Conservation (phyloP, 2,797 vertebrate species). For the Poecilia wingei region DNA sequence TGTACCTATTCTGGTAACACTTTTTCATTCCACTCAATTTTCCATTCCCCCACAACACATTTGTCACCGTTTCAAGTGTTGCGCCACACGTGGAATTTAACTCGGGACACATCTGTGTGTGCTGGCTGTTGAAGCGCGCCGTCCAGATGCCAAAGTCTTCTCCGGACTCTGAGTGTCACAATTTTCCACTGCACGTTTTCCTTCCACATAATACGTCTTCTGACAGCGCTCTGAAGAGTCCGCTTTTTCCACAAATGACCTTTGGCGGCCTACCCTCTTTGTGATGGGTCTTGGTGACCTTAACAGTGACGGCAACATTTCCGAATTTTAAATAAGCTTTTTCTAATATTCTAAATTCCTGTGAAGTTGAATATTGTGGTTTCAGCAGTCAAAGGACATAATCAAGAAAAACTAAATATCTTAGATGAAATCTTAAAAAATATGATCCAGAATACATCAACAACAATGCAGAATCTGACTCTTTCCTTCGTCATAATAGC, state of each 20-base stretch:
- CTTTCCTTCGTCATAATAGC: constrained; percentile 58
- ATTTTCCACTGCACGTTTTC: background rate
- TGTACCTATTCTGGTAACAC: background rate
- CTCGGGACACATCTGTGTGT: background rate
- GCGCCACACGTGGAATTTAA: too few relatives aligned
- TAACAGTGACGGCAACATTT: background rate
- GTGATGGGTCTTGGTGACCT: background rate
- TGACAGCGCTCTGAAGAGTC: background rate
- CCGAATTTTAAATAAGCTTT: background rate
- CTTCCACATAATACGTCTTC: background rate
- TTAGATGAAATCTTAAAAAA: background rate
- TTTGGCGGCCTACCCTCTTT: background rate
- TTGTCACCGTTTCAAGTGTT: background rate
- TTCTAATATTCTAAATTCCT: background rate
- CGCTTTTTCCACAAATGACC: background rate
- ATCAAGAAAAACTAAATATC: background rate
- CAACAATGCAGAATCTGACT: constrained; percentile 2
- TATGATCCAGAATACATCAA: constrained; percentile 27
- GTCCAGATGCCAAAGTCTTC: background rate
- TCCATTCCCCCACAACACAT: background rate
- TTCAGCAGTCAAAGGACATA: background rate
- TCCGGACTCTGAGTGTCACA: background rate
- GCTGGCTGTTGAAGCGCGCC: background rate
- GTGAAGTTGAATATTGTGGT: background rate
- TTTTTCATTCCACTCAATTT: background rate